These are phyloP conservation scores for Bolborhynchus lineola DNA, from an alignment of 2,113 vertebrate genomes.

Conservation along the genomic window DNA sequence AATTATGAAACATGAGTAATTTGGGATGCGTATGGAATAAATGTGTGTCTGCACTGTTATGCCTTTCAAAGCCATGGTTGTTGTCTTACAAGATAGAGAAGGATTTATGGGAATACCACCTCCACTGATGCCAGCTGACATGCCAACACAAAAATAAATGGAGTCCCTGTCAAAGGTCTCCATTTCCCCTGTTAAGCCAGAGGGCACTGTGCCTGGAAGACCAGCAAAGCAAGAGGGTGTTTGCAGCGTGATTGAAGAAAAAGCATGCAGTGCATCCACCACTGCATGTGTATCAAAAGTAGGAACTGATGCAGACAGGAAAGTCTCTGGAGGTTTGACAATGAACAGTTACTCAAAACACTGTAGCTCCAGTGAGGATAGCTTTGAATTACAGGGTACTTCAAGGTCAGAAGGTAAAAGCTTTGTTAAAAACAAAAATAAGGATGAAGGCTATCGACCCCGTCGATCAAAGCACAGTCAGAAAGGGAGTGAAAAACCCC, in stretches of 20 bases:
- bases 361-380: constrained; percentile 75
- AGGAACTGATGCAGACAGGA: background rate
- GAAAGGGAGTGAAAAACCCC: constrained; percentile 47
- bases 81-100: background rate
- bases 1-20: constrained; percentile 39
- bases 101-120: background rate
- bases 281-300: background rate
- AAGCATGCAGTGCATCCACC: background rate
- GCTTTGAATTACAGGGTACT: constrained; percentile 77
- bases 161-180: background rate
- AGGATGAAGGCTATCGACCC: constrained; percentile 47
- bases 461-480: constrained; percentile 42
- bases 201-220: constrained; percentile 25
- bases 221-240: background rate
- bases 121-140: background rate
- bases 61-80: background rate
- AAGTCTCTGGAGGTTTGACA: background rate
- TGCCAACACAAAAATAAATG: background rate
- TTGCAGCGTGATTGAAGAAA: background rate
- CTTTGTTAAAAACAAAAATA: constrained; percentile 62
- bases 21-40: background rate
- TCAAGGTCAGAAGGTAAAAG: constrained; percentile 68
- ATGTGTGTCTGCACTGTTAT: background rate
- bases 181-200: background rate
- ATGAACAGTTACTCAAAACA: constrained; percentile 56